Percentiles rank a stretch among this genome's conserved stretches.
phyloP scores from a whole-genome alignment of 2,888 invertebrate genomes.

The Odontothrips loti region DNA sequence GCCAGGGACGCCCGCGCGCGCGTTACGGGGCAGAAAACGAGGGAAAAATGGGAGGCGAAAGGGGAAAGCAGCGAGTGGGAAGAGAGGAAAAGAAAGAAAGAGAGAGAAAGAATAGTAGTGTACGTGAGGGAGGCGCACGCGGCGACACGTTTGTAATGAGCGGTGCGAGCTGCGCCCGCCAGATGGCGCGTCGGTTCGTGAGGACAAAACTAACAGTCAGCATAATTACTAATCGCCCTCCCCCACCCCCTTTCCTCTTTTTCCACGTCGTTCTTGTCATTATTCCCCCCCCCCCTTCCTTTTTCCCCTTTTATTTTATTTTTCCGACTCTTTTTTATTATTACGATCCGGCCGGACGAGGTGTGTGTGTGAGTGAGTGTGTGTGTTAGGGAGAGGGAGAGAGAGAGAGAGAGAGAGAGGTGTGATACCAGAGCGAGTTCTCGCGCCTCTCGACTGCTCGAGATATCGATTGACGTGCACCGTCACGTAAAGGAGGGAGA shows the following conservation, averaged over 20 bases:
- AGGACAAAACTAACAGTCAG: conserved; percentile 26
- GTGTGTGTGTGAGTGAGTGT: no score
- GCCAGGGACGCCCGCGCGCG: not conserved
- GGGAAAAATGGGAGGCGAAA: not conserved
- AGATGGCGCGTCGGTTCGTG: conserved; percentile 23
- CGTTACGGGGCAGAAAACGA: not conserved
- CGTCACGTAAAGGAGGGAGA: not conserved
- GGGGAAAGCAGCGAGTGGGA: not conserved
- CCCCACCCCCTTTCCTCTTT: not conserved
- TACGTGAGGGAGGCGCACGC: not conserved
- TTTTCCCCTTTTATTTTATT: no score
- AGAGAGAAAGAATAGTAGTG: not conserved
- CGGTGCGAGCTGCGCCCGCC: conserved; percentile 19
- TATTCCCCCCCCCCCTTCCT: not conserved
- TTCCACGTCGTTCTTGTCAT: not conserved
- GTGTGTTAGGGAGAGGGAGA: no score
- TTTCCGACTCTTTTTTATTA: no score
- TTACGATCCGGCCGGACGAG: no score
- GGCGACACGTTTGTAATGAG: conserved; percentile 14
- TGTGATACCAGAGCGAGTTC: no score
- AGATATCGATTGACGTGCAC: not conserved
- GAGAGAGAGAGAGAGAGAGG: no score
- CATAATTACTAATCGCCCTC: conserved; percentile 19
- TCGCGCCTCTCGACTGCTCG: not conserved
- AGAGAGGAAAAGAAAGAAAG: not conserved